phyloP scores from a whole-genome alignment of 2,888 invertebrate genomes.

The Chymomyza procnemis region DNA sequence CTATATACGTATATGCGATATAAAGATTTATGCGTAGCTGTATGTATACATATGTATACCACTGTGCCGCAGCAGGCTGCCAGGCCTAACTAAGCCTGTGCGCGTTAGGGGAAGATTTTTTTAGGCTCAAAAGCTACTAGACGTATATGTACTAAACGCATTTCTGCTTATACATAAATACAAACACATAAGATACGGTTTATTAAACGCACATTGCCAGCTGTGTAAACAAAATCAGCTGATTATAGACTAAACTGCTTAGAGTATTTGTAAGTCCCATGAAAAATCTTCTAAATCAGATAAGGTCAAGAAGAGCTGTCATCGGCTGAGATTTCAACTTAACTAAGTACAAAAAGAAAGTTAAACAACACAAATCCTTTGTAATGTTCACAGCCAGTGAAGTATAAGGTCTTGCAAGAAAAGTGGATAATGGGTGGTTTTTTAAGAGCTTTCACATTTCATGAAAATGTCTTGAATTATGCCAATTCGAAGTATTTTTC shows the following conservation, averaged over 20 bases:
- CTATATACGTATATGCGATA: not conserved
- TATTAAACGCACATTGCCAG: not conserved
- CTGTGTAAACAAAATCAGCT: not conserved
- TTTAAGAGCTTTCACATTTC: too few species aligned
- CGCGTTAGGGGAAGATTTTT: not conserved
- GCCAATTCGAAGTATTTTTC: too few species aligned
- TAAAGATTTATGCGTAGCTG: too few species aligned
- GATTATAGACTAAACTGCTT: not conserved
- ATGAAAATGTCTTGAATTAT: too few species aligned
- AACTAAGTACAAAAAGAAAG: not conserved
- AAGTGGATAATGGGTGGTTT: too few species aligned
- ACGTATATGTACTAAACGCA: too few species aligned
- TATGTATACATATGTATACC: slow-evolving; percentile 1
- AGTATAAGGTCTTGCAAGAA: too few species aligned
- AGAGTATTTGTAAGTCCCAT: not conserved
- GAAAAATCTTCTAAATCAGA: not conserved
- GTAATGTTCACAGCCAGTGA: too few species aligned
- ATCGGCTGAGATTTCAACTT: too few species aligned
- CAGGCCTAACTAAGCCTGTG: not conserved
- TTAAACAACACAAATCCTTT: too few species aligned
- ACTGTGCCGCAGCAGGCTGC: not conserved
- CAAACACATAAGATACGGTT: not conserved
- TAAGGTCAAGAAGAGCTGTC: not conserved
- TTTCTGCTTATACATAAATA: not conserved
- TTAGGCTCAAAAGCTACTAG: too few species aligned